Evolutionary conservation across 2,888 invertebrate genomes (phyloP).

Genomic region (Calephelis perditalis): DNA sequence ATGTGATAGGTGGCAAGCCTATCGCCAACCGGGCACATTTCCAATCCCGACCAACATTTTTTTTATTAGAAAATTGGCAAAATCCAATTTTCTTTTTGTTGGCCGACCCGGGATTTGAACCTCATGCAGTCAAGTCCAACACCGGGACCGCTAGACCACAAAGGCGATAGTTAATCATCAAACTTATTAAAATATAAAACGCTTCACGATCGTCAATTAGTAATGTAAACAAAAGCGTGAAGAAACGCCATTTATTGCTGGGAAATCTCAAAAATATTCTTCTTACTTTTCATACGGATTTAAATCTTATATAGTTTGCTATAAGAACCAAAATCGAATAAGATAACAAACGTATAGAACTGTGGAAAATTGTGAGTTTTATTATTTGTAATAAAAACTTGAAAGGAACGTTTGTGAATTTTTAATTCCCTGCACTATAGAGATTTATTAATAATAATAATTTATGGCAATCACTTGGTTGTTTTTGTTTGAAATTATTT

Average conservation of each 20-base stretch:
- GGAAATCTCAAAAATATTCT: slow-evolving; percentile 17
- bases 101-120: no score
- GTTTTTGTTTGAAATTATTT: slow-evolving; percentile 24
- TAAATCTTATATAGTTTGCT: neutral
- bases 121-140: no score
- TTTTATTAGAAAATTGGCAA: no score
- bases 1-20: no score
- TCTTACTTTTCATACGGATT: neutral
- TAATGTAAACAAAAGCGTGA: slow-evolving; percentile 23
- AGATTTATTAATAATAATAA: slow-evolving; percentile 27
- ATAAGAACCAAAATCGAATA: slow-evolving; percentile 4
- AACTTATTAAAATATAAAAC: slow-evolving; percentile 17
- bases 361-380: slow-evolving; percentile 25
- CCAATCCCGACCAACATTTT: no score
- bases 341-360: neutral
- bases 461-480: slow-evolving; percentile 24
- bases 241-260: slow-evolving; percentile 19
- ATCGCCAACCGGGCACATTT: no score
- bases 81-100: no score
- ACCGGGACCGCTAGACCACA: no score
- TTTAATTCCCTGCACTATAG: slow-evolving; percentile 27
- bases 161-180: slow-evolving; percentile 9
- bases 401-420: slow-evolving; percentile 25
- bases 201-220: slow-evolving; percentile 27
- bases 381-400: slow-evolving; percentile 29